These are phyloP conservation scores for Cyprinodon diabolis DNA, from an alignment of 2,797 vertebrate genomes.

Conservation along the genomic window DNA sequence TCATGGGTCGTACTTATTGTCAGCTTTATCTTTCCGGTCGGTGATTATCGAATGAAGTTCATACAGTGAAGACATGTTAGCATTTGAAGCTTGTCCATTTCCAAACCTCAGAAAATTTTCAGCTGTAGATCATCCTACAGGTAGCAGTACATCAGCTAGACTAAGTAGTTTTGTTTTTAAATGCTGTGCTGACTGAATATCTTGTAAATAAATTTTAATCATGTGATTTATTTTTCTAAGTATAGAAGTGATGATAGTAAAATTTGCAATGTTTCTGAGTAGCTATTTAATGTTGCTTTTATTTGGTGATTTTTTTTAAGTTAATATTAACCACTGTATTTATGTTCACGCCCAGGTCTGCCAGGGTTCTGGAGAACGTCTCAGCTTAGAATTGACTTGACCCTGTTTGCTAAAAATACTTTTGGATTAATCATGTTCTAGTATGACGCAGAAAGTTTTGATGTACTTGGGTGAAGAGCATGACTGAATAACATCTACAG, in stretches of 20 bases:
- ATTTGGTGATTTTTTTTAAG: constrained; percentile 29
- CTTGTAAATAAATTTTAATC: constrained; percentile 66
- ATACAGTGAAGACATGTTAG: constrained; percentile 59
- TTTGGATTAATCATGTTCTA: constrained; percentile 4
- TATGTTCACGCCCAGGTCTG: constrained; percentile 47
- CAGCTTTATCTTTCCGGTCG: constrained; percentile 34
- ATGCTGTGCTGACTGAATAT: constrained; percentile 60
- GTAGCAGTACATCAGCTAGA: constrained; percentile 51
- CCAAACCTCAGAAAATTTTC: constrained; percentile 40
- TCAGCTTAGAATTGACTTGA: neutral
- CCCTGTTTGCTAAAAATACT: neutral
- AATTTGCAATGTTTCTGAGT: constrained; percentile 35
- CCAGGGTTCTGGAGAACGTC: constrained; percentile 23
- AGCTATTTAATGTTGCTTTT: constrained; percentile 65
- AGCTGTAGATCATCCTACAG: constrained; percentile 40
- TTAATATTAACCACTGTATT: constrained; percentile 58
- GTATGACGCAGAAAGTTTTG: constrained; percentile 15
- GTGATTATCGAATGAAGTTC: constrained; percentile 29
- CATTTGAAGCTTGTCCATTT: constrained; percentile 44
- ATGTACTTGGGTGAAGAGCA: constrained; percentile 20
- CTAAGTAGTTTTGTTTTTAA: constrained; percentile 13
- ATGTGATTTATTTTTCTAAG: constrained; percentile 13
- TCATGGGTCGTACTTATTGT: neutral
- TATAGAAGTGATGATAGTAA: constrained; percentile 35
- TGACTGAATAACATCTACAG: constrained; percentile 17